Base-by-base conservation (phyloP, 2,113 vertebrate species). In the Spea multiplicata region DNA sequence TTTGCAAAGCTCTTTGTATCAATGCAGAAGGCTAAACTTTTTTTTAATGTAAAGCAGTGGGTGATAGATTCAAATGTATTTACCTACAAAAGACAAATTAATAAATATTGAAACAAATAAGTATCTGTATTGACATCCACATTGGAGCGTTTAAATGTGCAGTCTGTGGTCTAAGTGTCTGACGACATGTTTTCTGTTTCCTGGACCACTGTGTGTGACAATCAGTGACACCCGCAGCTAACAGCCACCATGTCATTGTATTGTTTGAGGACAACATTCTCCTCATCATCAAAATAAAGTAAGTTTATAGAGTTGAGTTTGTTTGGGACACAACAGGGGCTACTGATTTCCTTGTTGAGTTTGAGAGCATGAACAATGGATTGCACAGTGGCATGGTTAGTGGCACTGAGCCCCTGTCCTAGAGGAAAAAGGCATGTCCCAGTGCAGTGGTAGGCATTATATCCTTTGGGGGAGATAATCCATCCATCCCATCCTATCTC, bases 301-400 rank as follows among this genome's bases (percentile, higher is more conserved):
- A 89, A 86, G 67, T 85, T 89, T 59, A 90, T 95, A 52, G 95
- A 91, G 83, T 89, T 91, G 74, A 95, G 85, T 66, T 79, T 87
- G 81, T 91, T 90, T 0, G 94, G 94, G 5, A 96, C 94, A 13
- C 93, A 95, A 88, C 93, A 95, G 1, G 94, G 88, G 0, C 53
- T 89, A 3, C 82, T 86, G 55, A 92, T 87, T 0, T 91, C 84
- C 5, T 84, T 64, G 3, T 91, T 87, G 3, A 94, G 81, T 84
- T 91, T 93, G 12, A 94, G 87, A 0, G 87, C 87, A 6, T 94
- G 88, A 75, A 93, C 91, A 74, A 94, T 95, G 70, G 94, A 94
- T 85, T 93, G 91, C 79, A 96, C 93, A 0, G 93, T 93, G 61
- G 95, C 94, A 8, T 95, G 95, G 83, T 95, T 95, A 17, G 95